Evolutionary conservation across 2,888 invertebrate species (phyloP).

Genomic region (Trichopoda pennipes): DNA sequence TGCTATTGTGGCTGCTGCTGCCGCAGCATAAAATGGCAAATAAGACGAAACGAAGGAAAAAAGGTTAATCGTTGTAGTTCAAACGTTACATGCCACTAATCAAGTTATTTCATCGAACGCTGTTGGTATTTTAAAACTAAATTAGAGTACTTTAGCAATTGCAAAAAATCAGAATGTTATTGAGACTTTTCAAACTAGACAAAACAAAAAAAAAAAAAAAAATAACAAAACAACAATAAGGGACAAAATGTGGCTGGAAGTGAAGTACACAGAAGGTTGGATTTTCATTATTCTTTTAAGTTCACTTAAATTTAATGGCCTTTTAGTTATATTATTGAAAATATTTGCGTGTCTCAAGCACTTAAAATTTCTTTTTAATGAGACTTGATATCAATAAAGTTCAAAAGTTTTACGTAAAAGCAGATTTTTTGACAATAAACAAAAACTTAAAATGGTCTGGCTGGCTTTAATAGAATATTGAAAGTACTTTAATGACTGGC

Average conservation of each 20-base stretch:
- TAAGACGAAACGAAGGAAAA: conserved; percentile 46
- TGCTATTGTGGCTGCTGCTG: conserved; percentile 3
- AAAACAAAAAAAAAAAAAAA: neutral
- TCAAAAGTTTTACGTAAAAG: neutral
- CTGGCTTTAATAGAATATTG: no score
- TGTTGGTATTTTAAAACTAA: conserved; percentile 29
- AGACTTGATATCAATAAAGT: conserved; percentile 1
- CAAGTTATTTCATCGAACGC: conserved; percentile 61
- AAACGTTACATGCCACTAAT: conserved; percentile 65
- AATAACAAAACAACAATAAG: no score
- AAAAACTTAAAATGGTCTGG: no score
- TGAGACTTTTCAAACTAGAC: conserved; percentile 41
- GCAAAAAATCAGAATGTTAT: conserved; percentile 45
- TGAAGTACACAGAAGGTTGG: neutral
- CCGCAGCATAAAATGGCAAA: conserved; percentile 13
- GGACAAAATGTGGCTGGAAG: neutral
- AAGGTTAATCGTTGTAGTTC: conserved; percentile 66
- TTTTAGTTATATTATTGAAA: conserved; percentile 13
- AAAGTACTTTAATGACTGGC: no score
- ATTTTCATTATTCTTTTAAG: neutral
- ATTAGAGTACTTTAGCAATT: conserved; percentile 37
- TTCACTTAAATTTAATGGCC: conserved; percentile 14
- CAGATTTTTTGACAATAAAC: no score
- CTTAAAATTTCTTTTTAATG: conserved; percentile 7
- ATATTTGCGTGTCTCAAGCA: conserved; percentile 21